Evolutionary conservation across 2,888 invertebrate genomes (phyloP), one percentile per base, ranked within the genome.

Genomic region (Chaitophorus viminalis): DNA sequence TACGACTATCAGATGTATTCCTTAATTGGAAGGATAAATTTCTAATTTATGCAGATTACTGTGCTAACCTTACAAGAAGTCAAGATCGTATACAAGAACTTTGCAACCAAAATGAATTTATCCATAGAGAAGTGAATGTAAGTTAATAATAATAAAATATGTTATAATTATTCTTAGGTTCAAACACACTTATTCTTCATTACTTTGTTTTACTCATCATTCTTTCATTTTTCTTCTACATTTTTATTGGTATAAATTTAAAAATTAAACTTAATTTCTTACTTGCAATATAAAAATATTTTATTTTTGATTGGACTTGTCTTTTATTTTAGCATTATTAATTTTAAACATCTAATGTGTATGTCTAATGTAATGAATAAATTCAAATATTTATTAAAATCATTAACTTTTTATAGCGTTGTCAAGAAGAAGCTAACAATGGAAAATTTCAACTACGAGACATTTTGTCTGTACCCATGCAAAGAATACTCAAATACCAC

Each of bases 381-480:
- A 29, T 68, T 68, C 9, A 25, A 68, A 29, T 25, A n/a, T 21
- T 36, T 31, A 29, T 21, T 39, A 60, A 77, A 68, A 82, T 89
- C 60, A 89, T 89, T 89, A 89, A 21, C 9, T 88, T 89, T 89
- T 92, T 93, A 31, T 92, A 98, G 97, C 95, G 95, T 92, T 97
- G 97, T 91, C 98, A 99, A 92, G 95, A 95, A 90, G 96, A 96
- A 91, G 97, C 98, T 90, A 98, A 98, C 92, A 96, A 98, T 90
- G 98, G 98, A 25, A 95, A 97, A 91, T 98, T 99, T 91, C 97
- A 98, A 92, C 93, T 99, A 90, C 94, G 98, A 81, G 99, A 99
- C 92, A 96, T 99, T 90, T 93, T 99, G 78, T 97, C 98, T 36
- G 98, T 99, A 89, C 99, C 99, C 75, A 98, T 99, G 97, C 99